These are phyloP conservation scores for Nasonia oneida DNA, from an alignment of 2,888 invertebrate genomes.

Conservation along the genomic window DNA sequence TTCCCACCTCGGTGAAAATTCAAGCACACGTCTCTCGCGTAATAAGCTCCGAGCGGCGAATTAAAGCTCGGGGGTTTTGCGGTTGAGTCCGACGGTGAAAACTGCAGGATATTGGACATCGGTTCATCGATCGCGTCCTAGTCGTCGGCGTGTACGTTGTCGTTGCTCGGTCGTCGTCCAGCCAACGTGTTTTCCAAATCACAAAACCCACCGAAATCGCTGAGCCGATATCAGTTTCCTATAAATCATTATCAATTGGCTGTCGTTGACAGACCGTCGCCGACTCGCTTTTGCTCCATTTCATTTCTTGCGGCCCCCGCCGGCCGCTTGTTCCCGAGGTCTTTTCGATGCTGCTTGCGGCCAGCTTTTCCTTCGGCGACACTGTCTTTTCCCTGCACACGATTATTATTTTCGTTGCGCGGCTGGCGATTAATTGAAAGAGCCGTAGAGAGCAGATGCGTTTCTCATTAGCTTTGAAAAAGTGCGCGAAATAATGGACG, in stretches of 20 bases:
- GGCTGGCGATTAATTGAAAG: not conserved
- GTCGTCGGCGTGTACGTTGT: not conserved
- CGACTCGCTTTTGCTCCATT: slow-evolving; percentile 51
- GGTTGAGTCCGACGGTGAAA: slow-evolving; percentile 1
- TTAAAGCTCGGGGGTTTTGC: not conserved
- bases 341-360: not conserved
- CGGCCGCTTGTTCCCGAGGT: not conserved
- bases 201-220: slow-evolving; percentile 65
- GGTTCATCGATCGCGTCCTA: slow-evolving; percentile 48
- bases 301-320: slow-evolving; percentile 41
- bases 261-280: slow-evolving; percentile 56
- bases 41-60: not conserved
- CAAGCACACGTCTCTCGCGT: not conserved
- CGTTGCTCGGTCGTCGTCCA: not conserved
- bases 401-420: slow-evolving; percentile 10
- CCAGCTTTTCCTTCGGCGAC: not conserved
- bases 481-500: slow-evolving; percentile 23
- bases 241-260: slow-evolving; percentile 74
- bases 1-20: not conserved
- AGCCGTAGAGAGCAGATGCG: too few species aligned
- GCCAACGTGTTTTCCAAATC: slow-evolving; percentile 69
- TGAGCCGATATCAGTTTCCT: slow-evolving; percentile 65
- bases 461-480: not conserved
- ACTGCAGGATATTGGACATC: slow-evolving; percentile 48
- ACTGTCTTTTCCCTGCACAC: not conserved